Evolutionary conservation across 2,888 invertebrate genomes (phyloP).

Genomic region (Erynnis tages): DNA sequence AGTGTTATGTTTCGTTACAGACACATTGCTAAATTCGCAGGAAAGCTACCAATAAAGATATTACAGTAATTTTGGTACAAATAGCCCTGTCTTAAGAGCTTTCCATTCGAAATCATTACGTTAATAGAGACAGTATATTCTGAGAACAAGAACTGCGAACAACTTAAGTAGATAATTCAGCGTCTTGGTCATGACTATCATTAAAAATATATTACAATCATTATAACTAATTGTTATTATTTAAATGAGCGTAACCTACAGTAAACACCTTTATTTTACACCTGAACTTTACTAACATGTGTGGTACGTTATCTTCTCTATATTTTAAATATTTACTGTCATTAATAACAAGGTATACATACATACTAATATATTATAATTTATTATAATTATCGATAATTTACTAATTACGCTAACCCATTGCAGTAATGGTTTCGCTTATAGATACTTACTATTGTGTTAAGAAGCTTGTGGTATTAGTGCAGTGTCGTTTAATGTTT

Average conservation of each 20-base stretch:
- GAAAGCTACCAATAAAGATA: background rate
- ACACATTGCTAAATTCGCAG: too few relatives aligned
- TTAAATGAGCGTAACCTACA: background rate
- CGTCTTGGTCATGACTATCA: background rate
- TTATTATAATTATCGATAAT: too few relatives aligned
- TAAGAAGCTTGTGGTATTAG: too few relatives aligned
- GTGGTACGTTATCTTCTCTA: too few relatives aligned
- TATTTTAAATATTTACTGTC: too few relatives aligned
- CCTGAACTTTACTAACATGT: background rate
- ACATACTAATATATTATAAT: too few relatives aligned
- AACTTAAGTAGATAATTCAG: conserved; percentile 7
- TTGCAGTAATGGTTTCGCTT: too few relatives aligned
- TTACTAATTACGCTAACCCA: too few relatives aligned
- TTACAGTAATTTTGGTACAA: background rate
- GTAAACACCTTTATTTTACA: background rate
- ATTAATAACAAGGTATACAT: too few relatives aligned
- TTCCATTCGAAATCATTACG: conserved; percentile 6
- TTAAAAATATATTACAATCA: conserved; percentile 2
- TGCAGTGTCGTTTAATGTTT: too few relatives aligned
- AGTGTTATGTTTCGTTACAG: too few relatives aligned
- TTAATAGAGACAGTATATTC: conserved; percentile 1
- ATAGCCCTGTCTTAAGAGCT: background rate
- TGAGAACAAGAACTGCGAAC: background rate
- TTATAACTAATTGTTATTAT: background rate
- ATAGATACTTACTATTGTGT: too few relatives aligned